These are phyloP conservation scores for Acropternis orthonyx DNA, from an alignment of 2,797 vertebrate genomes.

Conservation along the genomic window DNA sequence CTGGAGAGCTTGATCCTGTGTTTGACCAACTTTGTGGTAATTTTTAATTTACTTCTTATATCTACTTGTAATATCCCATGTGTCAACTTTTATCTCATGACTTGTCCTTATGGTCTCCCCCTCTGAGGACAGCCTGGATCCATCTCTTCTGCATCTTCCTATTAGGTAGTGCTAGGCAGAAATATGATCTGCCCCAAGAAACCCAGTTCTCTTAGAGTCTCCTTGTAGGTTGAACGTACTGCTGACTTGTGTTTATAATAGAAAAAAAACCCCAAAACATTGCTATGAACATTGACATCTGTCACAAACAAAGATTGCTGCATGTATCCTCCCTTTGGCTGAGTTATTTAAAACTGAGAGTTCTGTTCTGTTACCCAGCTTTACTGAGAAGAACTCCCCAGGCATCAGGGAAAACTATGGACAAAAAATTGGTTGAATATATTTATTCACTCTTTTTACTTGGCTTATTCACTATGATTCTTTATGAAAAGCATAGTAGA, in stretches of 20 bases:
- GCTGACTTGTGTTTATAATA: background rate
- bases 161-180: background rate
- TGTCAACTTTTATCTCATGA: background rate
- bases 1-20: background rate
- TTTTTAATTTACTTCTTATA: background rate
- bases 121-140: background rate
- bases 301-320: background rate
- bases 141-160: background rate
- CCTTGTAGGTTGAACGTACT: background rate
- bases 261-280: background rate
- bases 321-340: background rate
- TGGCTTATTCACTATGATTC: background rate
- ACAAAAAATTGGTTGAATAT: background rate
- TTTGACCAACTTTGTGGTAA: background rate
- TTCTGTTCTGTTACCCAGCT: background rate
- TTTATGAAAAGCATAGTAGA: background rate
- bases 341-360: background rate
- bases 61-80: background rate
- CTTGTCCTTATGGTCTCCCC: background rate
- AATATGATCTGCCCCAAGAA: background rate
- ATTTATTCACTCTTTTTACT: background rate
- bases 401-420: background rate
- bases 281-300: background rate
- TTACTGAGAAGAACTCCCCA: background rate
- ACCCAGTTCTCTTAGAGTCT: background rate